A percentile compares a stretch with the other conserved stretches of the same genome.
Conservation (phyloP, 2,797 vertebrate species). For the Diceros bicornis region DNA sequence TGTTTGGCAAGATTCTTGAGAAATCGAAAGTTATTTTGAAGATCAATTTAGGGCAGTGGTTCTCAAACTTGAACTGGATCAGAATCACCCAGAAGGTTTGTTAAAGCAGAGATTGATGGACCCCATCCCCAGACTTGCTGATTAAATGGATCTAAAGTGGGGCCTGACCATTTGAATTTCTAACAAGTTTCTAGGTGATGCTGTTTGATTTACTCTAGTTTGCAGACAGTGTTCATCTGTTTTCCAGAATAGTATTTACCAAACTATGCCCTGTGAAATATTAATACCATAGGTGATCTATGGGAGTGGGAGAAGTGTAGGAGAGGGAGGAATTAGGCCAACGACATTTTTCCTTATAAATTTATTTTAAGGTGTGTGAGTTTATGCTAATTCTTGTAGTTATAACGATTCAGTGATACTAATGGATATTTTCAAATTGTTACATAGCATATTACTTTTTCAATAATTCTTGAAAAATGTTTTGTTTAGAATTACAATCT, state of each 20-base stretch:
- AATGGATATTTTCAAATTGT: slow-evolving; percentile 33
- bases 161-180: neutral
- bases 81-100: neutral
- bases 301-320: neutral
- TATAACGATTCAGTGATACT: slow-evolving; percentile 18
- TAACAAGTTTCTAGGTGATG: neutral
- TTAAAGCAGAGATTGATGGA: neutral
- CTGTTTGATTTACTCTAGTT: neutral
- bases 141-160: neutral
- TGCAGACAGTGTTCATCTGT: neutral
- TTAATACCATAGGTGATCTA: neutral
- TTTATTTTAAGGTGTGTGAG: neutral
- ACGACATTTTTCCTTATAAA: slow-evolving; percentile 34
- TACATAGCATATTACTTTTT: slow-evolving; percentile 11
- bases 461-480: slow-evolving; percentile 27
- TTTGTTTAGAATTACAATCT: slow-evolving; percentile 35
- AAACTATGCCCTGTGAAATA: neutral
- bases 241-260: slow-evolving; percentile 52
- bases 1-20: neutral
- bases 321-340: neutral
- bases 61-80: neutral
- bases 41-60: neutral
- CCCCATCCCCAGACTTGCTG: neutral
- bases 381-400: neutral
- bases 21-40: slow-evolving; percentile 42